phyloP scores from a whole-genome alignment of 1,140 invertebrate species.

The Papilio glaucus region DNA sequence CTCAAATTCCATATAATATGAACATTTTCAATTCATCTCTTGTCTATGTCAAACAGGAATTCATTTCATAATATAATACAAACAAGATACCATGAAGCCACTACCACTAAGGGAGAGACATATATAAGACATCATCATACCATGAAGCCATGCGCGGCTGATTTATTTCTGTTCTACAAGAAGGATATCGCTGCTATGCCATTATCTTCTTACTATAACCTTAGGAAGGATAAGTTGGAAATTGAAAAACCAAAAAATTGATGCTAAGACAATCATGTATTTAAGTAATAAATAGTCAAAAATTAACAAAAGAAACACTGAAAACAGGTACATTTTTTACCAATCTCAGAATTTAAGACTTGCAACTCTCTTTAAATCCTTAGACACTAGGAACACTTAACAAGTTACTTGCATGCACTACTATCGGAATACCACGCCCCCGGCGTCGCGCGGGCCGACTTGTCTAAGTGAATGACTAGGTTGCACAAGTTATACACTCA shows the following conservation, averaged over 20 bases:
- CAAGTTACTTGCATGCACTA: constrained; percentile 80
- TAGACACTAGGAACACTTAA: constrained; percentile 81
- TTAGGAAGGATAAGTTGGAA: constrained; percentile 41
- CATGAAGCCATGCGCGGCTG: too few relatives aligned
- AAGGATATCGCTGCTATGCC: too few relatives aligned
- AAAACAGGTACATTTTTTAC: constrained; percentile 81
- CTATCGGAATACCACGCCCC: constrained; percentile 62
- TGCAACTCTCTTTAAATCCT: constrained; percentile 72
- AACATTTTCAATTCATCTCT: too few relatives aligned
- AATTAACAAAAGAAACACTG: constrained; percentile 81
- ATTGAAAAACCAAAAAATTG: constrained; percentile 58
- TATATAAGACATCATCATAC: too few relatives aligned
- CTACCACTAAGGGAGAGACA: too few relatives aligned
- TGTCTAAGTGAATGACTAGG: constrained; percentile 80
- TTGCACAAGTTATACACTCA: constrained; percentile 69
- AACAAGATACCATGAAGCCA: too few relatives aligned
- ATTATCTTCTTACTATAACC: neutral
- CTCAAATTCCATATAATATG: too few relatives aligned
- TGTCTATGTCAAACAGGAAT: too few relatives aligned
- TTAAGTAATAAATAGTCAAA: constrained; percentile 83
- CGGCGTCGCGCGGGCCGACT: constrained; percentile 53
- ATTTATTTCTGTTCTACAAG: too few relatives aligned
- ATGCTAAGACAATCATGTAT: constrained; percentile 82
- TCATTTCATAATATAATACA: too few relatives aligned
- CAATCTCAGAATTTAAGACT: constrained; percentile 80